Evolutionary conservation across 2,888 invertebrate genomes (phyloP).

Genomic region (Phragmatobia fuliginosa): DNA sequence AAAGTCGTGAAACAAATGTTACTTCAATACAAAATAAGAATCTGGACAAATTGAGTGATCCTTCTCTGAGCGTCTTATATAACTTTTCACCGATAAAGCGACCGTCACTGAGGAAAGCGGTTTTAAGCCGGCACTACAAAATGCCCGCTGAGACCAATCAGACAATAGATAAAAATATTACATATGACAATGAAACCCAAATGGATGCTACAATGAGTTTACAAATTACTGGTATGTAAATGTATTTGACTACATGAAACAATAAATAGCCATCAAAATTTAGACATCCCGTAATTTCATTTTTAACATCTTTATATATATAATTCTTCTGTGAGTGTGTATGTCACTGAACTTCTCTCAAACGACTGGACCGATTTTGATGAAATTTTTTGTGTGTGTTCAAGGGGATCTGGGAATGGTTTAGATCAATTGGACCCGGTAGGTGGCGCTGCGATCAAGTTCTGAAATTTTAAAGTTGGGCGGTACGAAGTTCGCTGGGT

Average conservation of each 20-base stretch:
- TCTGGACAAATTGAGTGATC: constrained; percentile 54
- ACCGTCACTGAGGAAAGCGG: constrained; percentile 71
- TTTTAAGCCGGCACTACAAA: constrained; percentile 63
- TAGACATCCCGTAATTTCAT: background rate
- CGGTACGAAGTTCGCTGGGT: too few relatives aligned
- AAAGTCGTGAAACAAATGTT: constrained; percentile 38
- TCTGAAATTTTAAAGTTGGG: too few relatives aligned
- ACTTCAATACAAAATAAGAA: constrained; percentile 47
- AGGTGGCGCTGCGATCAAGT: too few relatives aligned
- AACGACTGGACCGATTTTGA: too few relatives aligned
- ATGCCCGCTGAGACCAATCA: constrained; percentile 45
- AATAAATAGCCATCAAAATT: background rate
- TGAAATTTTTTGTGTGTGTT: too few relatives aligned
- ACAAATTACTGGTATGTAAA: constrained; percentile 74
- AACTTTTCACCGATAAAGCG: constrained; percentile 69
- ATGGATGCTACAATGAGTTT: constrained; percentile 72
- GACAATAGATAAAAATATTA: constrained; percentile 34
- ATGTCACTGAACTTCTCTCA: too few relatives aligned
- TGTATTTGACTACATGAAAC: background rate
- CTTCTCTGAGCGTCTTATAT: constrained; percentile 65
- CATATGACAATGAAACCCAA: constrained; percentile 52
- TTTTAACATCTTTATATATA: background rate
- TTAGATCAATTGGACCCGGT: too few relatives aligned
- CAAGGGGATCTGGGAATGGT: too few relatives aligned
- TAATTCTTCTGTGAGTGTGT: too few relatives aligned